These are phyloP conservation scores for Temnothorax ravouxi DNA, from an alignment of 2,888 invertebrate genomes.

Conservation along the genomic window DNA sequence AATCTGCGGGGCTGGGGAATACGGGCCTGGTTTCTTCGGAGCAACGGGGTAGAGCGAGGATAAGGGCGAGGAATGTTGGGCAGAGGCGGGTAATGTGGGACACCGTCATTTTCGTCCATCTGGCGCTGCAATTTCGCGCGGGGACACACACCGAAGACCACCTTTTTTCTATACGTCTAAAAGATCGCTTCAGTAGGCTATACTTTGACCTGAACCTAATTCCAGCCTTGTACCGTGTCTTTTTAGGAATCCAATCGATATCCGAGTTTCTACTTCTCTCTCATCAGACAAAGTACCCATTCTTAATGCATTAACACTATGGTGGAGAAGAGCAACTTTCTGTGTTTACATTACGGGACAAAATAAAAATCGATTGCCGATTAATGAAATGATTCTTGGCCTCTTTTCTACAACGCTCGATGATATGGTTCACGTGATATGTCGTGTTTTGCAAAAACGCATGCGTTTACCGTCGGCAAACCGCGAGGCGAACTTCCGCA, in stretches of 20 bases:
- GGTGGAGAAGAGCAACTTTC: neutral
- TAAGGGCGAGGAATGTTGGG: neutral
- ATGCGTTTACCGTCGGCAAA: constrained; percentile 12
- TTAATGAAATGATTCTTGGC: neutral
- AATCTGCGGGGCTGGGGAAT: constrained; percentile 1
- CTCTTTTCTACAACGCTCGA: neutral
- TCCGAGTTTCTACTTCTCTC: neutral
- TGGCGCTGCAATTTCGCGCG: constrained; percentile 48
- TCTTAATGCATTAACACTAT: neutral
- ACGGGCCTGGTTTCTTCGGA: neutral
- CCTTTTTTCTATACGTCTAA: neutral
- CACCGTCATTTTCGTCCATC: constrained; percentile 44
- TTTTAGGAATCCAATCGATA: constrained; percentile 20
- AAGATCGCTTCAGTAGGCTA: constrained; percentile 27
- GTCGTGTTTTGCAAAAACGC: constrained; percentile 3
- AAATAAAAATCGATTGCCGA: neutral
- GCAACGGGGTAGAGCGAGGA: neutral
- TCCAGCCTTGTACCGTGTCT: neutral
- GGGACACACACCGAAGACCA: constrained; percentile 17
- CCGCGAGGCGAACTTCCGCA: constrained; percentile 15
- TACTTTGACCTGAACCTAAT: constrained; percentile 46
- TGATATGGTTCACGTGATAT: neutral
- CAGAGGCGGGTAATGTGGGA: constrained; percentile 33
- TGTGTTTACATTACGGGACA: neutral
- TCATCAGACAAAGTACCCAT: neutral